Evolutionary conservation across 2,888 invertebrate genomes (phyloP).

Genomic region (Digitonthophagus gazella): DNA sequence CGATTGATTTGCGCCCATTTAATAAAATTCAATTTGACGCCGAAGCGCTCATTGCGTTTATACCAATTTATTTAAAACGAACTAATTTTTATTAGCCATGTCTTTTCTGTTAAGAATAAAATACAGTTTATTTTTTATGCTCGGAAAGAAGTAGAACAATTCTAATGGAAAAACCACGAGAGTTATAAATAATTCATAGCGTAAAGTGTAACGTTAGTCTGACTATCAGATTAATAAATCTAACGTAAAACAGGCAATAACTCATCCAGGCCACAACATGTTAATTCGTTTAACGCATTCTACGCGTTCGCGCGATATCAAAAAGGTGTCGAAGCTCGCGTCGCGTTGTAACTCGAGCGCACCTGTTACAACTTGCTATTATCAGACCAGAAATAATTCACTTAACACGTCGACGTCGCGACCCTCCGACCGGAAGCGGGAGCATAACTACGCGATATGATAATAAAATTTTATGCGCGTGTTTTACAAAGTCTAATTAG

Average conservation of each 20-base stretch:
- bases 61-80: neutral
- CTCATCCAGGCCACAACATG: neutral
- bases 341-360: neutral
- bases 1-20: neutral
- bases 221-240: neutral
- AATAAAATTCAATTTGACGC: neutral
- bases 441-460: slow-evolving; percentile 15
- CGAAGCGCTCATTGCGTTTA: neutral
- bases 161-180: neutral
- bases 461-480: slow-evolving; percentile 10
- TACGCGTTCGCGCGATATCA: neutral
- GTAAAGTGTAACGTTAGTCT: neutral
- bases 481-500: slow-evolving; percentile 16
- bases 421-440: neutral
- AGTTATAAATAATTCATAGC: neutral
- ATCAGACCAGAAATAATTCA: slow-evolving; percentile 13
- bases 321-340: neutral
- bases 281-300: neutral
- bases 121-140: neutral
- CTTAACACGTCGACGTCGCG: neutral
- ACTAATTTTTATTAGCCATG: neutral
- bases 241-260: neutral
- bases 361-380: neutral
- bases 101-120: no score
- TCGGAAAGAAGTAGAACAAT: neutral